Conservation (phyloP, 37 sponge, comb jelly and placozoan species). For the Corticium candelabrum region DNA sequence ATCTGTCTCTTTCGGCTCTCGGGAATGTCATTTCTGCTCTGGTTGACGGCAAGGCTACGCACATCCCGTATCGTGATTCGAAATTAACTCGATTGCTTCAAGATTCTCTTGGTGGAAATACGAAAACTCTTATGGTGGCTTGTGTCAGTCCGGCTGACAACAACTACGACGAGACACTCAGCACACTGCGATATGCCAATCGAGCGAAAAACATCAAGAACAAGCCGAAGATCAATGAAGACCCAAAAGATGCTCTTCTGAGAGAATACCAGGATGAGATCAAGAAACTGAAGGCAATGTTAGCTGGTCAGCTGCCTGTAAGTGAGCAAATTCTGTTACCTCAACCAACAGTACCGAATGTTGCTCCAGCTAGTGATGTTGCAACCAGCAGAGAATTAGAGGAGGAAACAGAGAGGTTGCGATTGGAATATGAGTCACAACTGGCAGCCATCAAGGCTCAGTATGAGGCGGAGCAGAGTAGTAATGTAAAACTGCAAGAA, state of each 20-base stretch:
- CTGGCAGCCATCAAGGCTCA: slow-evolving; percentile 55
- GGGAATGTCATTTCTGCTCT: slow-evolving; percentile 97
- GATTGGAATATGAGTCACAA: slow-evolving; percentile 64
- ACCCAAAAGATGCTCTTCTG: slow-evolving; percentile 92
- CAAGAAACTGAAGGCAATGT: slow-evolving; percentile 69
- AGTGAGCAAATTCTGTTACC: background rate
- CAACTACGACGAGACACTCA: slow-evolving; percentile 95
- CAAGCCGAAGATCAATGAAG: slow-evolving; percentile 93
- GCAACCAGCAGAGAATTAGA: slow-evolving; percentile 3
- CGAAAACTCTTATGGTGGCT: slow-evolving; percentile 98
- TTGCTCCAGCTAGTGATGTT: background rate
- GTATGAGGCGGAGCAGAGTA: slow-evolving; percentile 59
- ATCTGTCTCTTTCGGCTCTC: slow-evolving; percentile 95
- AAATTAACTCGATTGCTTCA: slow-evolving; percentile 88
- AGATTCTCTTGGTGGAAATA: slow-evolving; percentile 78
- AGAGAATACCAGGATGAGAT: slow-evolving; percentile 94
- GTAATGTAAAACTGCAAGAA: slow-evolving; percentile 42
- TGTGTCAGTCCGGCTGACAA: slow-evolving; percentile 94
- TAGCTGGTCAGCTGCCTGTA: slow-evolving; percentile 35
- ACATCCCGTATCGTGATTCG: slow-evolving; percentile 94
- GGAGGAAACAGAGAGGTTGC: background rate
- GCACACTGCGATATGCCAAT: slow-evolving; percentile 68
- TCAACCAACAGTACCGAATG: background rate
- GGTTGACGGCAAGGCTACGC: slow-evolving; percentile 93
- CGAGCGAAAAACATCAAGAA: slow-evolving; percentile 99